Evolutionary conservation across 2,888 invertebrate species (phyloP), one percentile per base, ranked within the genome.

Genomic region (Agrochola circellaris): DNA sequence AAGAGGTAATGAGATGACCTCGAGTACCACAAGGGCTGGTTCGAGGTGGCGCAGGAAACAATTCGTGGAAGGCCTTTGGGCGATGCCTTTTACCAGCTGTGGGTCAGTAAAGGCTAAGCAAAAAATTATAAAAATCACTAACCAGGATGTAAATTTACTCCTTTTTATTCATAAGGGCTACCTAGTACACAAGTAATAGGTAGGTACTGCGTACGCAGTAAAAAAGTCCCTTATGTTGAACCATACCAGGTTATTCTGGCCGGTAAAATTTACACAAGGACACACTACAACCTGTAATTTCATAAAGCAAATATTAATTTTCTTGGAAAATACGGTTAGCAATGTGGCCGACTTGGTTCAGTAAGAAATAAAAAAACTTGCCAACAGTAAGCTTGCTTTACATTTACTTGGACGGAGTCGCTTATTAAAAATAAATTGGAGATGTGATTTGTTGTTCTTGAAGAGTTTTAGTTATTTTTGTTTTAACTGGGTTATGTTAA

Each of bases 241-340:
- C 7, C 23, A 2, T 17, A 58, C 13, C 45, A 65, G 20, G 30
- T 56, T 45, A 30, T 45, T 5, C 6, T n/a, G 3, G 20, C 15
- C 13, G 0, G 34, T 62, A 30, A 34, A 15, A 64, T 58, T 61
- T 73, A 62, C 38, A 45, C 30, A 84, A 38, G 62, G 15, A 73
- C 48, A 48, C 23, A 71, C 54, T 38, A 64, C 61, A 90, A 84
- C 91, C 93, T 95, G 94, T 95, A 94, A 95, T 95, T 95, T 95
- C 92, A 89, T 91, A 92, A 92, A 92, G 93, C 93, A 95, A 95
- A 95, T 93, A 95, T 94, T 93, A 94, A 94, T 95, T 95, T 95
- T 91, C 93, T 92, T 88, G 84, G 68, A 74, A 67, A 77, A 76
- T 58, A 61, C 75, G 70, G 78, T 84, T 75, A 54, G 70, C 73